phyloP scores from a whole-genome alignment of 2,888 invertebrate genomes.

The Pecten maximus region DNA sequence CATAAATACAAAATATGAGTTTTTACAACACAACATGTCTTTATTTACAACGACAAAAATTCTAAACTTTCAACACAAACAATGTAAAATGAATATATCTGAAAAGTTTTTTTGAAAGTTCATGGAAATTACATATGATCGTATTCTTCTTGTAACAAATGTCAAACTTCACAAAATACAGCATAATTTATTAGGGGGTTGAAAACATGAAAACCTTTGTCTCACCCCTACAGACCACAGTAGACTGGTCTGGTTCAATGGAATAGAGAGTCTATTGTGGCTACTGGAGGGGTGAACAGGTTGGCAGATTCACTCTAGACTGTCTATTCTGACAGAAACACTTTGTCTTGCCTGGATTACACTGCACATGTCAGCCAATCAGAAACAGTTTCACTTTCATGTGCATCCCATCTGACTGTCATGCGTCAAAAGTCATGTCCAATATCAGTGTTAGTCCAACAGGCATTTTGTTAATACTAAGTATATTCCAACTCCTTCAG shows the following conservation, averaged over 20 bases:
- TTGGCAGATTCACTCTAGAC: conserved; percentile 17
- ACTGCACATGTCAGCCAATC: neutral
- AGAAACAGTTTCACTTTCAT: neutral
- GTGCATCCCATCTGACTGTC: neutral
- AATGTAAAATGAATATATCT: neutral
- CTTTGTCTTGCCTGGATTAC: neutral
- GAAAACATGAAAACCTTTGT: neutral
- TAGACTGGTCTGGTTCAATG: conserved; percentile 35
- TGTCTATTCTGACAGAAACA: conserved; percentile 7
- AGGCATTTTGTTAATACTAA: conserved; percentile 17
- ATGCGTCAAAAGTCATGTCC: neutral
- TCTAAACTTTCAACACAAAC: neutral
- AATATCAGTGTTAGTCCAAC: neutral
- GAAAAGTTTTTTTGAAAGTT: neutral
- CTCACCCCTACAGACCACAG: conserved; percentile 33
- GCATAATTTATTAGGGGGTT: neutral
- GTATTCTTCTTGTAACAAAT: neutral
- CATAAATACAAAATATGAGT: neutral
- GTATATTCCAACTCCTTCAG: neutral
- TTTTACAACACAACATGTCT: neutral
- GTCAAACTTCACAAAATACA: neutral
- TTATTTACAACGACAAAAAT: neutral
- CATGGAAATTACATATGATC: neutral
- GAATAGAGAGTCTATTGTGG: conserved; percentile 33
- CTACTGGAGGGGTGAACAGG: conserved; percentile 35